A percentile compares a stretch with the other conserved stretches of the same genome.
phyloP scores from a whole-genome alignment of 2,797 vertebrate genomes.

The Periophthalmus magnuspinnatus region DNA sequence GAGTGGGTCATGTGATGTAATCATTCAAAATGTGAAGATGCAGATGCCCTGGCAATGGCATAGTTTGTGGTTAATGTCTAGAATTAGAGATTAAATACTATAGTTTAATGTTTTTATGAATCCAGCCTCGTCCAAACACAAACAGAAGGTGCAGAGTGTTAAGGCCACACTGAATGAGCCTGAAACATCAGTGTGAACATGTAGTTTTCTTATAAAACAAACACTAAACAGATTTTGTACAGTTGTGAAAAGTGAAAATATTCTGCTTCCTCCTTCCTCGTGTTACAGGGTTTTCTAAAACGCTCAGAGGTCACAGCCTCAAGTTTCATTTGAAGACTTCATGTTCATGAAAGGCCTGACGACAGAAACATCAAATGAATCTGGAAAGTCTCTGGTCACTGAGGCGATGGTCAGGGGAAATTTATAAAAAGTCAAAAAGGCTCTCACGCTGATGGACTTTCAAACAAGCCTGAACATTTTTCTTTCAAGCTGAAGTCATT shows the following conservation, averaged over 20 bases:
- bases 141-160: neutral
- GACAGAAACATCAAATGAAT: neutral
- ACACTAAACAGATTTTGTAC: neutral
- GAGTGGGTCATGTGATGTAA: neutral
- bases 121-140: neutral
- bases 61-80: neutral
- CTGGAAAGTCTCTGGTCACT: neutral
- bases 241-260: neutral
- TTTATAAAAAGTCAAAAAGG: neutral
- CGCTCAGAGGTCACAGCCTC: too few species aligned
- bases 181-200: too few species aligned
- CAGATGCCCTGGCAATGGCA: neutral
- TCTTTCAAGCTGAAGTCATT: too few species aligned
- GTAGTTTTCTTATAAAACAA: too few species aligned
- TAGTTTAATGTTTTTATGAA: neutral
- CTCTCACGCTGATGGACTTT: too few species aligned
- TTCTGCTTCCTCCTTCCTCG: neutral
- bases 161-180: too few species aligned
- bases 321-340: too few species aligned
- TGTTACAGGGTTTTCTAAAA: neutral
- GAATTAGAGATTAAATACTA: neutral
- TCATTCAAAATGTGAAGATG: neutral
- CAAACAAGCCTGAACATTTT: too few species aligned
- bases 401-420: neutral
- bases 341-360: neutral